These are phyloP conservation scores for Smutsia temminckii DNA, from an alignment of 2,797 vertebrate species.

Conservation along the genomic window DNA sequence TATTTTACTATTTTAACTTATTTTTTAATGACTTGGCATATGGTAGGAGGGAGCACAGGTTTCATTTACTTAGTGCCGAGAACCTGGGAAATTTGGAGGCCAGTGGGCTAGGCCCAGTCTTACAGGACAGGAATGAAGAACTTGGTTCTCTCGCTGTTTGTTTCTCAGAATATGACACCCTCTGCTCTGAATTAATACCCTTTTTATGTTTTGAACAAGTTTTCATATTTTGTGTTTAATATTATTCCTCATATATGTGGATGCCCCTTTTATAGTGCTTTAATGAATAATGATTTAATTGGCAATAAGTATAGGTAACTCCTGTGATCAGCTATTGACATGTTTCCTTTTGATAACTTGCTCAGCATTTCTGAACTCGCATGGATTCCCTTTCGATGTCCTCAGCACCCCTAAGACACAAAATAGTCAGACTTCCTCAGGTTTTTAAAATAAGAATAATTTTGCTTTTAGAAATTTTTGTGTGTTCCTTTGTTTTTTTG, in stretches of 20 bases:
- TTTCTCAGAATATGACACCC: not conserved
- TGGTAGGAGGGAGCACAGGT: not conserved
- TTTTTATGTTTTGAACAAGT: not conserved
- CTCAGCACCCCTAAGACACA: not conserved
- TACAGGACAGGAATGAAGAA: not conserved
- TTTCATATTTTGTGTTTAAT: not conserved
- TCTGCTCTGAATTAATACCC: not conserved
- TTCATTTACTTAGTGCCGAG: not conserved
- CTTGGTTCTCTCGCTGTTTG: not conserved
- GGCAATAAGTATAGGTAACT: not conserved
- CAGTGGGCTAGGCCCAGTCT: not conserved
- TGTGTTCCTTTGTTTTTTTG: not conserved
- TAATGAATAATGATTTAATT: not conserved
- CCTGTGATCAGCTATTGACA: not conserved
- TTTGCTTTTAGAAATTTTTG: not conserved
- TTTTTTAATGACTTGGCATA: not conserved
- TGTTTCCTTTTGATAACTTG: not conserved
- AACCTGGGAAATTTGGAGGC: not conserved
- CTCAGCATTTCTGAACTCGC: not conserved
- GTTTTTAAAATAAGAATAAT: slow-evolving; percentile 16
- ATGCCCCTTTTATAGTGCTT: not conserved
- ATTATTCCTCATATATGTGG: not conserved
- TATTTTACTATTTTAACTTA: not conserved
- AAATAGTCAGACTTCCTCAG: not conserved
- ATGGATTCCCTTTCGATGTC: not conserved